Base-by-base conservation (phyloP, 2,797 vertebrate genomes). In the Cynopterus sphinx region DNA sequence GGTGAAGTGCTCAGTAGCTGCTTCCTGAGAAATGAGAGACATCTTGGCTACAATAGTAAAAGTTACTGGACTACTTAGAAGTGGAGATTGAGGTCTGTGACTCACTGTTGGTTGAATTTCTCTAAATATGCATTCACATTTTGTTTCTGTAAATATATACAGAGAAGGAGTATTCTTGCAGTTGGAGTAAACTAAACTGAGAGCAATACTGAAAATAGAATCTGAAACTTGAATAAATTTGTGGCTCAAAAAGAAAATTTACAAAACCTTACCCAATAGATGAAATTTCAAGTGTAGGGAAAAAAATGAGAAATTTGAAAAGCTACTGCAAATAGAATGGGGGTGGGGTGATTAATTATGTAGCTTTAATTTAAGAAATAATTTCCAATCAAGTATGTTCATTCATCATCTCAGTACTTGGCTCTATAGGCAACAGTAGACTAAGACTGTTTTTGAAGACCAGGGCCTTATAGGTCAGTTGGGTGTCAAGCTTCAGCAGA, bases 141-240 rank as follows among this genome's bases (percentile, higher is more conserved):
- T 78, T 83, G 26, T 91, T 82, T 41, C 43, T 63, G 13, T 86
- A 87, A 95, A 83, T 92, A 79, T 36, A 43, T 17, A 83, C 13
- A 21, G 12, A 59, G 49, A 36, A 6, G 46, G 9, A 26, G 11
- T 91, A 31, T 53, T 96, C 93, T 77, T 74, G 41, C 71, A 73
- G 49, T 11, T 82, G 9, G 59, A 92, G 21, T 89, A 84, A 91
- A 78, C 26, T 63, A 86, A 91, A 51, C 61, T n/a, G 55, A 89
- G 46, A 79, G 13, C 11, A 10, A 41, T 36, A 81, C 74, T 94
- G 81, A 71, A 96, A 94, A 84, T 12, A 77, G 43, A 85, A 90
- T 63, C 28, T 93, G 74, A 71, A 95, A 93, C 57, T 79, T 59
- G 81, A 55, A 74, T 92, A 87, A 51, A 88, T 86, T n/a, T 79